phyloP scores from a whole-genome alignment of 2,888 invertebrate species.

The Falcaria lacertinaria region DNA sequence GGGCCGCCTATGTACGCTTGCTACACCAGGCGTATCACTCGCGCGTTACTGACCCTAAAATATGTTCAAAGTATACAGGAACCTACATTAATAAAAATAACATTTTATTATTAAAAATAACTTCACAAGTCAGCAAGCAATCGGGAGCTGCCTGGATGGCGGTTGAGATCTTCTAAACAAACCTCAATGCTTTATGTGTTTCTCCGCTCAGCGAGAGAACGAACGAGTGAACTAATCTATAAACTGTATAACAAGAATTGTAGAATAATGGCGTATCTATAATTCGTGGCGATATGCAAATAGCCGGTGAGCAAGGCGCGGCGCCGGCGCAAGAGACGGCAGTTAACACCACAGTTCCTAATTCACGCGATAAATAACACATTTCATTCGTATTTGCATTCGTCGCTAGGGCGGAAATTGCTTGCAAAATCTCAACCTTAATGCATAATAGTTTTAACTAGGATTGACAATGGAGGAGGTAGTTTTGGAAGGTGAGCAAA shows the following conservation, averaged over 20 bases:
- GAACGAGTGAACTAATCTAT: too few relatives aligned
- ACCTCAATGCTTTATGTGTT: too few relatives aligned
- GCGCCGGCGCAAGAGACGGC: constrained; percentile 18
- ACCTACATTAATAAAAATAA: too few relatives aligned
- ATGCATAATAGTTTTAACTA: constrained; percentile 34
- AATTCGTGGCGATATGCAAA: constrained; percentile 32
- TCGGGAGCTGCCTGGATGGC: too few relatives aligned
- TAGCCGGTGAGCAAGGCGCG: constrained; percentile 10
- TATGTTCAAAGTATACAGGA: too few relatives aligned
- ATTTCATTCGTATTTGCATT: constrained; percentile 70
- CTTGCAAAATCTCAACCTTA: constrained; percentile 62
- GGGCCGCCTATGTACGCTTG: too few relatives aligned
- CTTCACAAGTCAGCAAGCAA: too few relatives aligned
- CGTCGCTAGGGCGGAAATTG: constrained; percentile 68
- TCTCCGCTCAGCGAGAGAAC: too few relatives aligned
- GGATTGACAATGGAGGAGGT: constrained; percentile 36
- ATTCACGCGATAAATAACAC: constrained; percentile 72
- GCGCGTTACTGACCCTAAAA: too few relatives aligned
- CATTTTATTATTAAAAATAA: too few relatives aligned
- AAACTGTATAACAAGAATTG: constrained; percentile 5
- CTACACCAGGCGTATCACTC: too few relatives aligned
- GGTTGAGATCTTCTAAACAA: too few relatives aligned
- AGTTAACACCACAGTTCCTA: constrained; percentile 51
- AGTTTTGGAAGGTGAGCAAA: constrained; percentile 3
- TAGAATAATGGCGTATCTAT: constrained; percentile 22